Evolutionary conservation across 2,113 vertebrate genomes (phyloP), one percentile per base, ranked within the genome.

Genomic region (Osmerus mordax): DNA sequence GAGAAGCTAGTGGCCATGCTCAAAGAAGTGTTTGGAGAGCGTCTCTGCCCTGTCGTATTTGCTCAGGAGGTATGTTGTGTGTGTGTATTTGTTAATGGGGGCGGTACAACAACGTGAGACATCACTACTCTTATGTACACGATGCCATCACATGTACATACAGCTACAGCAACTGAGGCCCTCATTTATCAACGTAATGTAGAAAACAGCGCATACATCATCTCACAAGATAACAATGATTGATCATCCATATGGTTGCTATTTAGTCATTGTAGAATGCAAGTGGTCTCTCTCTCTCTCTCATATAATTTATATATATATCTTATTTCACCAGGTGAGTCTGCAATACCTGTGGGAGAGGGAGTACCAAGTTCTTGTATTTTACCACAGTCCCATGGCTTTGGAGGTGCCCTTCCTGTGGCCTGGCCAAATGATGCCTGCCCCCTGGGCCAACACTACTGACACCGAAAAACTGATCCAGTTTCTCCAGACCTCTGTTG

Each of bases 381-480:
- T 99, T 90, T 99, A 99, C 74, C 97, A 99, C 70, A 96, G 95
- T 62, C 97, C 97, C 11, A 96, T 98, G 87, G 96, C 97, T 55
- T 91, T 99, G 0, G 96, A 98, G 71, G 94, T 99, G 52, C 93
- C 95, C 6, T 99, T 98, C 81, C 93, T 99, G 71, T 99, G 97
- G 97, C 97, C 97, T 0, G 97, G 97, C 53, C 97, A 99, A 91
- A 99, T 99, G 96, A 98, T 99, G 96, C 97, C 97, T 1, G 86
- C 96, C 47, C 95, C 96, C 3, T 98, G 96, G 95, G 96, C 96
- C 81, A 99, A 98, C 87, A 99, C 97, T 70, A 99, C 97, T 0
- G 97, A 99, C 88, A 94, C 97, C 0, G 97, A 99, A 83, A 99
- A 99, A 90, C 81, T 99, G 79, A 93, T 98, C 84, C 96, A 96